Conservation (phyloP, 2,888 invertebrate genomes). For the Cephalotes varians region DNA sequence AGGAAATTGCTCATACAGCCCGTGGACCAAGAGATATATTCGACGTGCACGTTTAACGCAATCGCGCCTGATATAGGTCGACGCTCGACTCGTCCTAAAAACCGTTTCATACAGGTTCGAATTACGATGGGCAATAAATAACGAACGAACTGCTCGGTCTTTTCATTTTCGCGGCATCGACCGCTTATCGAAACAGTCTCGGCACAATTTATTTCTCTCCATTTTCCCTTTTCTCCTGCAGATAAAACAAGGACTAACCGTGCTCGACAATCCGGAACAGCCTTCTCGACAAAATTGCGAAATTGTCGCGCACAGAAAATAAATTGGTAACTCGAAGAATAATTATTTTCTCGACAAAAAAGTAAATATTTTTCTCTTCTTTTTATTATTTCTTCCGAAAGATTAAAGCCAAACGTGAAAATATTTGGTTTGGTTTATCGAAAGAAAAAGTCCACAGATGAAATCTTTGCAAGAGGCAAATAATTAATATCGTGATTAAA, state of each 20-base stretch:
- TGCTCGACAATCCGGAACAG: conserved; percentile 6
- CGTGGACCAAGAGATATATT: not conserved
- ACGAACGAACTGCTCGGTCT: not conserved
- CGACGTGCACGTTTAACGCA: conserved; percentile 8
- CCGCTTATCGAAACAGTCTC: conserved; percentile 38
- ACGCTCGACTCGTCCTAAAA: not conserved
- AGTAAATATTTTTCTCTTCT: not conserved
- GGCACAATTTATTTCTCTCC: conserved; percentile 37
- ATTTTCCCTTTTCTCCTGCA: not conserved
- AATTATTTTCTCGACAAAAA: not conserved
- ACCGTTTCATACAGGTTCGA: conserved; percentile 12
- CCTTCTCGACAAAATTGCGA: conserved; percentile 21
- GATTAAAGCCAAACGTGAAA: not conserved
- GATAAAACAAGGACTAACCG: conserved; percentile 16
- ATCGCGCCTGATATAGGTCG: conserved; percentile 1
- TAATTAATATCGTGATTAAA: not conserved
- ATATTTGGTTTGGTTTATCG: not conserved
- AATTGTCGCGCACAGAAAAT: not conserved
- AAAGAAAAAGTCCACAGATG: not conserved
- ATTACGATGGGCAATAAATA: conserved; percentile 31
- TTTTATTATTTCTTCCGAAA: not conserved
- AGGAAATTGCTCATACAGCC: conserved; percentile 11
- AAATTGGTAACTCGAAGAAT: not conserved
- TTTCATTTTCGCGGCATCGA: conserved; percentile 31
- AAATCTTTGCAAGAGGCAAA: not conserved